A percentile compares a stretch with the other conserved stretches of the same genome.
Evolutionary conservation across 2,888 invertebrate genomes (phyloP).

Genomic region (Crocallis elinguaria): DNA sequence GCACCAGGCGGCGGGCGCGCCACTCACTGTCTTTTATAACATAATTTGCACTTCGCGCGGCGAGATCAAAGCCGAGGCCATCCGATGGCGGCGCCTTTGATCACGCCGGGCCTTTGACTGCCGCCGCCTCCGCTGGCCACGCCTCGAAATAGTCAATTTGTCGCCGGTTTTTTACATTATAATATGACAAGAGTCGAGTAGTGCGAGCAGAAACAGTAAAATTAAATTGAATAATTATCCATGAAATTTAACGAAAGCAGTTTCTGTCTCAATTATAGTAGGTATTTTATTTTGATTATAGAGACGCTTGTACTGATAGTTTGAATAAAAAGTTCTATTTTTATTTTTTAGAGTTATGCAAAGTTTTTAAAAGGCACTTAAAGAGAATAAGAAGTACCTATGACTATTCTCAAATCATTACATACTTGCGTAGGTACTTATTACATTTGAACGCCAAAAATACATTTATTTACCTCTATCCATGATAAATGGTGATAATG

Average conservation of each 20-base stretch:
- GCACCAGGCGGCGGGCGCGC: slow-evolving; percentile 71
- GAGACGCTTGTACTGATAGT: background rate
- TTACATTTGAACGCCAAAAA: background rate
- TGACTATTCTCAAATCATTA: background rate
- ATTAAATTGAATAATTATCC: slow-evolving; percentile 17
- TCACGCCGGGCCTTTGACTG: slow-evolving; percentile 79
- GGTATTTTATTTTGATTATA: background rate
- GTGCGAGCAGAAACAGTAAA: slow-evolving; percentile 35
- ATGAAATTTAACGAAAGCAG: slow-evolving; percentile 22
- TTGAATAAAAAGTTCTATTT: too few relatives aligned
- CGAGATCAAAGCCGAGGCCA: slow-evolving; percentile 79
- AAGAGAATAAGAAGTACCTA: background rate
- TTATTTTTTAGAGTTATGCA: background rate
- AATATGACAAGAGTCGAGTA: slow-evolving; percentile 37
- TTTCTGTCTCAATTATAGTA: slow-evolving; percentile 6
- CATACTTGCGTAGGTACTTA: too few relatives aligned
- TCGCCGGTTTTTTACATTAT: slow-evolving; percentile 67
- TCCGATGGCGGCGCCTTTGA: slow-evolving; percentile 82
- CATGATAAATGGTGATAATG: background rate
- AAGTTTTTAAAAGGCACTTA: background rate
- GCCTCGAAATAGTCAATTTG: slow-evolving; percentile 82
- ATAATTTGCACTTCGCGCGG: slow-evolving; percentile 85
- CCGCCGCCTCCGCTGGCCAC: slow-evolving; percentile 77
- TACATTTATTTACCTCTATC: background rate
- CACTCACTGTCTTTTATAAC: slow-evolving; percentile 83